Evolutionary conservation across 2,797 vertebrate genomes (phyloP), one percentile per base, ranked within the genome.

Genomic region (Xerus rutilus): DNA sequence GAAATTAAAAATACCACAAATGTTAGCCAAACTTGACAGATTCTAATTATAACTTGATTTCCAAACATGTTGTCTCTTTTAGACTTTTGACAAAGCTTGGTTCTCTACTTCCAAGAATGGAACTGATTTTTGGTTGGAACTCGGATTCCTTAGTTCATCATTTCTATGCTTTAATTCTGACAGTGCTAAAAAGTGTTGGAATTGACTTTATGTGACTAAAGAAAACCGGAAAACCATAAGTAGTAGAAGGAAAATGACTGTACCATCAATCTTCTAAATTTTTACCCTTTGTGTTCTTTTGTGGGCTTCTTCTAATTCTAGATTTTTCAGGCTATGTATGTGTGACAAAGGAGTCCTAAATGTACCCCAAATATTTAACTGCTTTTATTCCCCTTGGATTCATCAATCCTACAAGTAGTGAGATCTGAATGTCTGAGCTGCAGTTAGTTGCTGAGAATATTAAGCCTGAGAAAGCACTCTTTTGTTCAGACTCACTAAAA

Each of bases 1-100:
- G n/a, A 67, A 49, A 74, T 81, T 79, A 47, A 85, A 89, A 79
- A 86, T 85, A 72, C 57, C 39, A n/a, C 21, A 81, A 86, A 52
- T 14, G 14, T 52, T 52, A 52, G 49, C 49, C 59, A 90, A 90
- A 74, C 39, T 59, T 4, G 18, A 43, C 28, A 81, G 1, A 15
- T 81, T 90, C 67, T 20, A 81, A 30, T 39, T 49, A n/a, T 93
- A 89, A 86, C 11, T 69, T 30, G 49, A 59, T 67, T 81, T 21
- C 15, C 32, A 25, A 13, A 47, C 3, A 17, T 49, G 45, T 14
- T 78, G 32, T 73, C 35, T 18, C 43, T 57, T 86, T 59, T 28
- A 81, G 73, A 59, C 21, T 90, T 90, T 93, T 86, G 74, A 74
- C 35, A 47, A n/a, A 62, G 1, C 3, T 49, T 57, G 39, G 0